A percentile compares a stretch with the other conserved stretches of the same genome.
These are phyloP conservation scores for Hypsopygia costalis DNA, from an alignment of 2,888 invertebrate genomes.

Conservation along the genomic window DNA sequence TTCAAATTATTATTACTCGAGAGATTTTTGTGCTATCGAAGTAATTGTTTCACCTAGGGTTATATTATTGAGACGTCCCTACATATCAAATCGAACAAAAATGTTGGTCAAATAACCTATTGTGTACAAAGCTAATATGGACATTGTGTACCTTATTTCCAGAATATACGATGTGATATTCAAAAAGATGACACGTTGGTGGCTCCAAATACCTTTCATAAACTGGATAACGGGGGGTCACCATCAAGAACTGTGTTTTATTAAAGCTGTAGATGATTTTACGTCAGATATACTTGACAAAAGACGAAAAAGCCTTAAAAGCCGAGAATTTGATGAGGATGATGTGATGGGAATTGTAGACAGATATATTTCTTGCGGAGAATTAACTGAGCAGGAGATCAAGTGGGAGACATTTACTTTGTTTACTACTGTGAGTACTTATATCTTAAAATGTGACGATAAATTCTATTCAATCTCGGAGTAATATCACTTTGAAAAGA, in stretches of 20 bases:
- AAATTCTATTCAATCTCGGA: too few species aligned
- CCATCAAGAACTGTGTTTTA: conserved; percentile 27
- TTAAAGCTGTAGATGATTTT: conserved; percentile 35
- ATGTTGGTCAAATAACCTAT: too few species aligned
- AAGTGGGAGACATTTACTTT: conserved; percentile 45
- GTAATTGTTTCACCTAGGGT: too few species aligned
- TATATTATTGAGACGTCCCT: too few species aligned
- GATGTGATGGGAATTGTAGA: conserved; percentile 49
- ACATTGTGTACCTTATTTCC: conserved; percentile 10
- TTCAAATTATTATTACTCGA: too few species aligned
- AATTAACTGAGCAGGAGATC: conserved; percentile 43
- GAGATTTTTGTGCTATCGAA: too few species aligned
- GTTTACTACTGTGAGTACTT: conserved; percentile 58
- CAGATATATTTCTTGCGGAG: conserved; percentile 43
- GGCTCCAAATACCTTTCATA: conserved; percentile 54
- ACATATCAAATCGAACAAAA: too few species aligned
- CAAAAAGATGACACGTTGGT: conserved; percentile 55
- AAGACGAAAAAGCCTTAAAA: conserved; percentile 31
- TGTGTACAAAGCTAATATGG: too few species aligned
- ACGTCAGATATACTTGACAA: conserved; percentile 39
- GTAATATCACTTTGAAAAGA: too few species aligned
- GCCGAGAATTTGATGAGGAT: conserved; percentile 17
- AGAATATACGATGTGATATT: conserved; percentile 51
- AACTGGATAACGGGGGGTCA: conserved; percentile 42
- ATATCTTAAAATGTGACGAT: too few species aligned